Evolutionary conservation across 2,888 invertebrate species (phyloP), one percentile per base, ranked within the genome.

Genomic region (Clusia tigrina): DNA sequence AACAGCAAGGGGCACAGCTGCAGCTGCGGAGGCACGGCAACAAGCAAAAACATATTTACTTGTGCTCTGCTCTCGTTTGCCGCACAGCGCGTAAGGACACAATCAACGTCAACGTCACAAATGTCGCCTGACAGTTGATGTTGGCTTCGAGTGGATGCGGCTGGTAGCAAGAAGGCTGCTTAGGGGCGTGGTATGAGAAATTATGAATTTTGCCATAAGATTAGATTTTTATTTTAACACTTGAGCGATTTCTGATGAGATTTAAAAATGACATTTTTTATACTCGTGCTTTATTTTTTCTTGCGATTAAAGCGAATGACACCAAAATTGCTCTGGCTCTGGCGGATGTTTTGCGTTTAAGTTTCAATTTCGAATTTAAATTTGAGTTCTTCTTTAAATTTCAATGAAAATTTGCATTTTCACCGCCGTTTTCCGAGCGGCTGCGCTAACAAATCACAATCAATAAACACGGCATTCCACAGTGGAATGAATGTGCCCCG

Each of bases 201-300:
- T 12, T 12, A n/a, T 6, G 42, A 42, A 15, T 42, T 15, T 42
- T 17, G 12, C n/a, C n/a, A 6, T 3, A 42, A 42, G 42, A 42
- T 42, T 42, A 42, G 42, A 42, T 12, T 12, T 42, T 42, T 42
- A 12, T 42, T 42, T 42, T 42, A 42, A 42, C n/a, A 17, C 42
- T n/a, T n/a, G 42, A 42, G 42, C n/a, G 42, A 42, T 42, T 42
- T 42, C n/a, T 42, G 42, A 42, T 42, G 42, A 42, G 3, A 6
- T 42, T 42, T 42, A 32, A 32, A 32, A 32, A 32, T 9, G 12
- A 32, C 5, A 32, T 12, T 9, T 9, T 9, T 32, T 32, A 32
- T 9, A 9, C 32, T 5, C 32, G 12, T 32, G 32, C 32, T 9
- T 9, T 12, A 32, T 32, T 32, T 32, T 32, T n/a, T n/a, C n/a